Evolutionary conservation across 2,113 vertebrate genomes (phyloP).

Genomic region (Centrocercus urophasianus): DNA sequence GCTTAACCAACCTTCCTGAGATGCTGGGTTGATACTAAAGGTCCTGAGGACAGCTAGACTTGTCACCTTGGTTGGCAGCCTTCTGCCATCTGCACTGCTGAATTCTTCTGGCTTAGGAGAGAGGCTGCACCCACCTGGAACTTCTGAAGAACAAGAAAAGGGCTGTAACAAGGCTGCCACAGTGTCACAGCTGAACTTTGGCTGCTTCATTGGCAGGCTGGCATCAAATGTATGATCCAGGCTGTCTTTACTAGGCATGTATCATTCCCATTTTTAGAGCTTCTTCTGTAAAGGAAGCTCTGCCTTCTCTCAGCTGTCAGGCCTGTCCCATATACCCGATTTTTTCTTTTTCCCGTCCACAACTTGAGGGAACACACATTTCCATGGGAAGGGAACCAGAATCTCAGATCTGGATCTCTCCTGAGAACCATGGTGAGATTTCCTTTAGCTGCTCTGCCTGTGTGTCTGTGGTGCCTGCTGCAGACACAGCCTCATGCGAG

Average conservation of each 20-base stretch:
- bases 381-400: not conserved
- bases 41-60: not conserved
- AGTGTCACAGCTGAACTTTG: not conserved
- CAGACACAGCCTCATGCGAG: not conserved
- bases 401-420: not conserved
- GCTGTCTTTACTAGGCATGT: not conserved
- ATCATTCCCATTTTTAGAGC: not conserved
- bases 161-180: not conserved
- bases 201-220: constrained; percentile 21
- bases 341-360: not conserved
- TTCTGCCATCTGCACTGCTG: not conserved
- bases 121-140: not conserved
- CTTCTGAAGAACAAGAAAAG: not conserved
- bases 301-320: not conserved
- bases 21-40: not conserved
- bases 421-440: not conserved
- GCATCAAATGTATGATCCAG: not conserved
- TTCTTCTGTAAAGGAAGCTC: not conserved
- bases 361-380: not conserved
- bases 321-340: not conserved
- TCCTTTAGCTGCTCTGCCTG: not conserved
- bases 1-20: not conserved
- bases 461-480: not conserved
- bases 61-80: not conserved
- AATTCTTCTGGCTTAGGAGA: not conserved